phyloP scores from a whole-genome alignment of 1,140 invertebrate genomes.

The Amphibalanus amphitrite region DNA sequence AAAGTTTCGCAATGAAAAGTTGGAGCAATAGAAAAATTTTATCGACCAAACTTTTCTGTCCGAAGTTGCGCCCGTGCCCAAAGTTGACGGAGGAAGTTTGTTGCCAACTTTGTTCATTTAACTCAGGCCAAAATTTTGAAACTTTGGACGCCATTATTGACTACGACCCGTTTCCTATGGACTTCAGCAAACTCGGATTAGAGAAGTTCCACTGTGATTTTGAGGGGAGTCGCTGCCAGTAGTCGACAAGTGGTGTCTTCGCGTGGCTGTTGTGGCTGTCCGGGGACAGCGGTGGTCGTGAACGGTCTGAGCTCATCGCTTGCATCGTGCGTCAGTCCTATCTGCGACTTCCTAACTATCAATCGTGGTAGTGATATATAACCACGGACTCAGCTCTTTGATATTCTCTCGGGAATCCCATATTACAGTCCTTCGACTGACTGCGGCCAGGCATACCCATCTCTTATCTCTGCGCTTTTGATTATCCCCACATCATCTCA shows the following conservation, averaged over 20 bases:
- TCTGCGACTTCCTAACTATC: too few relatives aligned
- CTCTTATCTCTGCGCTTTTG: too few relatives aligned
- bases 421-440: too few relatives aligned
- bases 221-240: background rate
- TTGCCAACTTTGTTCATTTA: background rate
- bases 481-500: too few relatives aligned
- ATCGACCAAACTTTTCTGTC: background rate
- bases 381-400: too few relatives aligned
- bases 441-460: too few relatives aligned
- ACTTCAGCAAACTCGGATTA: background rate
- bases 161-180: background rate
- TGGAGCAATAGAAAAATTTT: background rate
- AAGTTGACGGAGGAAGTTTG: background rate
- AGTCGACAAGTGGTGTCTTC: background rate
- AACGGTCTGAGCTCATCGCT: too few relatives aligned
- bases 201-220: background rate
- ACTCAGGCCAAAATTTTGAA: background rate
- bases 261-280: background rate
- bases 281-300: too few relatives aligned
- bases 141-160: background rate
- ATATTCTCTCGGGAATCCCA: too few relatives aligned
- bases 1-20: conserved; percentile 1
- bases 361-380: too few relatives aligned
- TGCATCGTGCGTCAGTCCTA: too few relatives aligned
- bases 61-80: background rate